These are phyloP conservation scores for Adrianichthys oophorus DNA, from an alignment of 2,797 vertebrate genomes.

Conservation along the genomic window DNA sequence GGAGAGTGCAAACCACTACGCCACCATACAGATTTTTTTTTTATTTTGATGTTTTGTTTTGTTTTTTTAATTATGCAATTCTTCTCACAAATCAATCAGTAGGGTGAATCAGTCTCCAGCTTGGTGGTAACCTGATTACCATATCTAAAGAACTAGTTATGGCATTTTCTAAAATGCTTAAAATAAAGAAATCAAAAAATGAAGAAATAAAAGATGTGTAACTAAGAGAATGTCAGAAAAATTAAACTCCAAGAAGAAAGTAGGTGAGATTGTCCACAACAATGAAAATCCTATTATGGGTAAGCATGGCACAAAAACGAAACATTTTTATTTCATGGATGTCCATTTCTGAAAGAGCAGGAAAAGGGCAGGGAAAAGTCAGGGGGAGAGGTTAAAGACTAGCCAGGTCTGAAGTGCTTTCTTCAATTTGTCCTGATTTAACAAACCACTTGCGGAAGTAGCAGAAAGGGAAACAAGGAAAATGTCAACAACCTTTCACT, in stretches of 20 bases:
- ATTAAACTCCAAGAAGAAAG: slow-evolving; percentile 18
- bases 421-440: slow-evolving; percentile 49
- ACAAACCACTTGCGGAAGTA: slow-evolving; percentile 31
- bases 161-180: too few relatives aligned
- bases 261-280: slow-evolving; percentile 12
- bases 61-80: slow-evolving; percentile 45
- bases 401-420: slow-evolving; percentile 49
- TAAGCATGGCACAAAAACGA: neutral
- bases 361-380: slow-evolving; percentile 3
- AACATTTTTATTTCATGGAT: neutral
- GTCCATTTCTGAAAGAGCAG: neutral
- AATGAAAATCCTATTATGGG: slow-evolving; percentile 3
- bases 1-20: too few relatives aligned
- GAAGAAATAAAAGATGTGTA: slow-evolving; percentile 31
- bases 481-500: slow-evolving; percentile 44
- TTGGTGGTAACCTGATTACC: slow-evolving; percentile 65
- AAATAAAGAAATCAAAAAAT: too few relatives aligned
- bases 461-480: slow-evolving; percentile 21
- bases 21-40: slow-evolving; percentile 36
- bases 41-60: slow-evolving; percentile 59
- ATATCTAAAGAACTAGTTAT: slow-evolving; percentile 64
- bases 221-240: slow-evolving; percentile 18
- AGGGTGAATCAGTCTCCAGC: slow-evolving; percentile 32
- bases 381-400: slow-evolving; percentile 48
- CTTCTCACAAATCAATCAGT: slow-evolving; percentile 23